phyloP scores from a whole-genome alignment of 2,797 vertebrate species.

The Cirrhinus mrigala region DNA sequence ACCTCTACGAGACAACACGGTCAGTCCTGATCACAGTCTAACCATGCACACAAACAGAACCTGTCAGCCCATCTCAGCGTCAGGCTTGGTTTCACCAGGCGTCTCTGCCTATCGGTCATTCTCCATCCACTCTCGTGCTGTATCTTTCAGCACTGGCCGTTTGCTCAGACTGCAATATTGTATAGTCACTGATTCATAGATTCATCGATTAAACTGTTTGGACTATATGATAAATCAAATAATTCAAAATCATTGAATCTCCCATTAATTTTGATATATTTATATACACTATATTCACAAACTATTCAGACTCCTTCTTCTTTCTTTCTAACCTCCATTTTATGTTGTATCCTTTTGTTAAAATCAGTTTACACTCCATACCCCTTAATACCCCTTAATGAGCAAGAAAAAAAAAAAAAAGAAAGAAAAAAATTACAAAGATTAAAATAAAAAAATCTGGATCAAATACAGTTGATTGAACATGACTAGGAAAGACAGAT shows the following conservation, averaged over 20 bases:
- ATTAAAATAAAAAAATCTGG: not conserved
- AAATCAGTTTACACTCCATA: not conserved
- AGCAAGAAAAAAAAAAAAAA: not conserved
- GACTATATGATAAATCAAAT: not conserved
- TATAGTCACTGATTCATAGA: not conserved
- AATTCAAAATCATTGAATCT: not conserved
- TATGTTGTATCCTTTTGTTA: not conserved
- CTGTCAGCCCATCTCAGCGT: constrained; percentile 78
- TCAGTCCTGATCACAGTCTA: constrained; percentile 79
- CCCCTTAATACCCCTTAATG: not conserved
- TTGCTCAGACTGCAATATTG: not conserved
- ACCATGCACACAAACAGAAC: constrained; percentile 76
- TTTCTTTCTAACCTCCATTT: not conserved
- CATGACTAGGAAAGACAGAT: not conserved
- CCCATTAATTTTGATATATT: not conserved
- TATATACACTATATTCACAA: not conserved
- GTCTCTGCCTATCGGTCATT: constrained; percentile 55
- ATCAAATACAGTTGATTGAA: not conserved
- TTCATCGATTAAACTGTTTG: not conserved
- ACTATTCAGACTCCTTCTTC: not conserved
- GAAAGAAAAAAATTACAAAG: no score
- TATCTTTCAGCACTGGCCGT: not conserved
- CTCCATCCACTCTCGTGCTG: not conserved
- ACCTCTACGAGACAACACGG: constrained; percentile 78
- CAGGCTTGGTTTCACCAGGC: constrained; percentile 66